Evolutionary conservation across 37 sponge, comb jelly and placozoan species (phyloP).

Genomic region (Corticium candelabrum): DNA sequence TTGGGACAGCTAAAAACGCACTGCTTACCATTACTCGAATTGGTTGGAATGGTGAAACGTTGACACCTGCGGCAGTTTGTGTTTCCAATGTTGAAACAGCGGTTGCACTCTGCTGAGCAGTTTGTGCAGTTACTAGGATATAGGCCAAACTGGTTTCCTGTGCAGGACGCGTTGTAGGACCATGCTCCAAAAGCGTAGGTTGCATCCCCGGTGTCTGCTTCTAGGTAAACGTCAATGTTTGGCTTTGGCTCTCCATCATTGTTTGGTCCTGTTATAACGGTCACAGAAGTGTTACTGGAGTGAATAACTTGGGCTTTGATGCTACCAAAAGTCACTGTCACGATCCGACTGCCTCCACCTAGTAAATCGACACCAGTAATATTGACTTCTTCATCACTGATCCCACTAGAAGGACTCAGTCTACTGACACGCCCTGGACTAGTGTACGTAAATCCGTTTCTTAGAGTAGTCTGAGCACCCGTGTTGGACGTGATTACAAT

Average conservation of each 20-base stretch:
- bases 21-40: neutral
- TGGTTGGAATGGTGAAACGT: neutral
- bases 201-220: neutral
- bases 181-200: neutral
- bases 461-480: conserved; percentile 23
- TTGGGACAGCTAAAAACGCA: neutral
- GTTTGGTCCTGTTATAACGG: neutral
- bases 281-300: neutral
- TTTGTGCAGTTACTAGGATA: neutral
- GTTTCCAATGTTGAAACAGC: neutral
- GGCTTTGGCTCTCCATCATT: neutral
- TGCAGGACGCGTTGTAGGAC: neutral
- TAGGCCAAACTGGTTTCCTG: neutral
- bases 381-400: conserved; percentile 18
- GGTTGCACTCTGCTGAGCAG: neutral
- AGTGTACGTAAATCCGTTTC: conserved; percentile 24
- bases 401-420: conserved; percentile 36
- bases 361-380: conserved; percentile 40
- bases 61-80: neutral
- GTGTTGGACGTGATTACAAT: conserved; percentile 33
- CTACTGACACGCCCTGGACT: conserved; percentile 14
- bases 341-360: conserved; percentile 38
- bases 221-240: neutral
- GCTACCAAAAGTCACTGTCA: neutral
- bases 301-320: neutral